Base-by-base conservation (phyloP, 2,113 vertebrate genomes). In the Rhabdomys dilectus region DNA sequence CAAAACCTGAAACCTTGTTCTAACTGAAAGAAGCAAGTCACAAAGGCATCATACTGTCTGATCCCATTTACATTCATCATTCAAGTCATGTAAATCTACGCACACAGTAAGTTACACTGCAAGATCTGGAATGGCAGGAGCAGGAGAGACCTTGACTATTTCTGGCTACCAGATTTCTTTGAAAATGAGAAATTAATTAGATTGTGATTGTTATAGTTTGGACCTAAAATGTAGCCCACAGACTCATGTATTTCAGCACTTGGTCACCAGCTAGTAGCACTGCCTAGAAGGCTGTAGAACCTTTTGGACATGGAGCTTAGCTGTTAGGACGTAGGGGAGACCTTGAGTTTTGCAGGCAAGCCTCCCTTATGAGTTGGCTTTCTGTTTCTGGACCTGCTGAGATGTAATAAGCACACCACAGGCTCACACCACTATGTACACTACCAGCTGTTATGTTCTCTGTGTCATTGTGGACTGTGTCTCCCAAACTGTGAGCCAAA, bases 161-260 rank as follows among this genome's bases (percentile, higher is more conserved):
- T 17, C 34, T 24, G 26, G n/a, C 39, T 60, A 66, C 36, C 48
- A 13, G 64, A 16, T 90, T 93, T 93, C 76, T 84, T 58, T 80
- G 15, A 64, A 58, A 91, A 64, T 62, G 39, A 93, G 39, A 93
- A 93, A 88, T 62, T 81, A 88, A 91, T 90, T 94, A 89, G 39
- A 93, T 68, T 66, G 66, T 82, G 62, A 34, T 62, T 48, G 26
- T 77, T 77, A 48, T 15, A 22, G 42, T 48, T 77, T 77, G 75
- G 26, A 45, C 42, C 75, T 77, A 24, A 48, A 48, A 77, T 77
- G 75, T 31, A 29, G 11, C 24, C 42, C 42, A 48, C 75, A 77
- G 26, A 26, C 26, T 77, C 75, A 29, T 48, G 75, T 77, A 13
- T 77, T 48, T 77, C 75, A 31, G 45, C 45, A 48, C 45, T 51